Evolutionary conservation across 1,140 invertebrate species (phyloP).

Genomic region (Pogonognathellus flavescens): DNA sequence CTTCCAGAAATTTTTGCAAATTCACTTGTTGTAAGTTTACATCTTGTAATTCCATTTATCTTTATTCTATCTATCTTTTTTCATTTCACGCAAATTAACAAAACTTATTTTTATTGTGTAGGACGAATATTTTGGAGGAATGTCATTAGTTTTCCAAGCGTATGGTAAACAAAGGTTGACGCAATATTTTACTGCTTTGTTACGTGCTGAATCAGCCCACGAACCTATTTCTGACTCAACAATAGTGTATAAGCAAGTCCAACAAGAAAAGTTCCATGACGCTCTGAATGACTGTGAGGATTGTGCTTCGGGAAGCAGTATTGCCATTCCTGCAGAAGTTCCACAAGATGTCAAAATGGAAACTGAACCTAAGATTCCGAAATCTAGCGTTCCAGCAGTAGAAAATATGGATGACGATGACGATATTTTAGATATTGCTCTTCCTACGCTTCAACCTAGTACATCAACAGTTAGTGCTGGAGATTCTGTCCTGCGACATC

Average conservation of each 20-base stretch:
- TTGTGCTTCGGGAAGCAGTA: conserved; percentile 9
- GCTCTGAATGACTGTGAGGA: conserved; percentile 20
- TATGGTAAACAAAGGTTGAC: not conserved
- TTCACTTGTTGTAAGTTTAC: conserved; percentile 27
- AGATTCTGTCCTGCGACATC: conserved; percentile 3
- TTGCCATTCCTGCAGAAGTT: not conserved
- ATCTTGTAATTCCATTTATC: too few relatives aligned
- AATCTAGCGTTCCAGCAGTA: not conserved
- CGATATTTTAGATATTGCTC: conserved; percentile 15
- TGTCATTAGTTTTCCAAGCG: conserved; percentile 39
- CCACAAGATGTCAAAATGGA: not conserved
- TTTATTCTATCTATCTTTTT: not conserved
- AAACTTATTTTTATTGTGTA: not conserved
- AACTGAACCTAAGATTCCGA: not conserved
- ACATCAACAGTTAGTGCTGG: not conserved
- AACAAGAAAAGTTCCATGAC: not conserved
- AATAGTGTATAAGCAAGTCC: not conserved
- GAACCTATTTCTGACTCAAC: not conserved
- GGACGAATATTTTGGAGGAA: conserved; percentile 44
- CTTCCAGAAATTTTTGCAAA: conserved; percentile 56
- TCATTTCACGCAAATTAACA: not conserved
- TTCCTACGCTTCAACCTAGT: not conserved
- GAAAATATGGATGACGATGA: conserved; percentile 21
- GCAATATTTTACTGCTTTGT: conserved; percentile 24
- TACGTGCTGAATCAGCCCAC: conserved; percentile 6